These are phyloP conservation scores for Bombus turneri DNA, from an alignment of 1,140 invertebrate species.

Conservation along the genomic window DNA sequence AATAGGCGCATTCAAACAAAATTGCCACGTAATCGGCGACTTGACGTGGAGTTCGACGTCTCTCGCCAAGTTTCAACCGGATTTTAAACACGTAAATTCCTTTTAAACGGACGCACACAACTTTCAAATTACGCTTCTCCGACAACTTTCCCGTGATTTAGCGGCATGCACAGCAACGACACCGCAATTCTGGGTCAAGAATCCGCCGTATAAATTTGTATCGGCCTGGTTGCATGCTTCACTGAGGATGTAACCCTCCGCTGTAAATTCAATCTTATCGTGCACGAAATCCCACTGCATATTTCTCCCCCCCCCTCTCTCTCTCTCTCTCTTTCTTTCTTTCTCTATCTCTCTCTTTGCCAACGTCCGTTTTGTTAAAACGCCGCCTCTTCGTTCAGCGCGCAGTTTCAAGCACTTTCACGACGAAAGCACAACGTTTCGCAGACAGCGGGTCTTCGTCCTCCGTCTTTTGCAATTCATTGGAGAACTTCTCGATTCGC, in stretches of 20 bases:
- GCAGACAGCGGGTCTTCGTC: neutral
- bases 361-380: slow-evolving; percentile 23
- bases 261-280: slow-evolving; percentile 39
- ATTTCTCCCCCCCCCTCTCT: neutral
- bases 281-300: slow-evolving; percentile 9
- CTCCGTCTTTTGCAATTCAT: slow-evolving; percentile 1
- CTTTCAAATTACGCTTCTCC: neutral
- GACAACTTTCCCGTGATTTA: slow-evolving; percentile 4
- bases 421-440: neutral
- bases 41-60: neutral
- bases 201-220: slow-evolving; percentile 11
- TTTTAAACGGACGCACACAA: neutral
- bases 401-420: neutral
- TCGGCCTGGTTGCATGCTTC: neutral
- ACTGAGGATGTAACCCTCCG: slow-evolving; percentile 5
- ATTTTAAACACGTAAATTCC: neutral
- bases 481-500: neutral
- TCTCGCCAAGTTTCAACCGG: neutral
- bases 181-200: slow-evolving; percentile 15
- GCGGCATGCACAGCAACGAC: neutral
- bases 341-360: neutral
- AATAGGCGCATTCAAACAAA: too few relatives aligned
- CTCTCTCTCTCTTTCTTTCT: neutral
- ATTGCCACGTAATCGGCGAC: neutral
- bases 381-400: neutral